Evolutionary conservation across 2,888 invertebrate genomes (phyloP).

Genomic region (Eupithecia centaureata): DNA sequence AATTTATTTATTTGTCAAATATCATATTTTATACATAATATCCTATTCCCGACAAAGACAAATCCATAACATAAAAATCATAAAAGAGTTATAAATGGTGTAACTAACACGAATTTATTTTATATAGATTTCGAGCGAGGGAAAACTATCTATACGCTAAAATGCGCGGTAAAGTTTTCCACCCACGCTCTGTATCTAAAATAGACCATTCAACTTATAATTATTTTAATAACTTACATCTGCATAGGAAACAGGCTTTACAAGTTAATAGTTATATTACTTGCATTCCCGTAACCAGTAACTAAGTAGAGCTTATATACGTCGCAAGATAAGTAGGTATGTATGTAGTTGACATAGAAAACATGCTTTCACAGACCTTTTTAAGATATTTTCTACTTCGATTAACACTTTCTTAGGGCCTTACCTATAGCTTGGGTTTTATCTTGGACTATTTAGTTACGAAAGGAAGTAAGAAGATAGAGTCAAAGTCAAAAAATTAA

Average conservation of each 20-base stretch:
- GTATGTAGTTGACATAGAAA: not conserved
- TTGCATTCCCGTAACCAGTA: conserved; percentile 3
- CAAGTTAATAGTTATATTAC: not conserved
- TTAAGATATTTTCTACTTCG: not conserved
- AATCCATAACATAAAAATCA: no score
- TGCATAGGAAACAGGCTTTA: conserved; percentile 2
- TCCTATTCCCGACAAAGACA: no score
- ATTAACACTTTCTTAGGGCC: not conserved
- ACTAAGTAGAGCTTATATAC: not conserved
- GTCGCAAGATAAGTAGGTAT: not conserved
- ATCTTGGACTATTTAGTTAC: not conserved
- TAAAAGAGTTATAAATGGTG: no score
- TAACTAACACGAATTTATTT: no score
- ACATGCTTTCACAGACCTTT: not conserved
- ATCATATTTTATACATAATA: no score
- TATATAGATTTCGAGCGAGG: no score
- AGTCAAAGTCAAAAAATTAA: not conserved
- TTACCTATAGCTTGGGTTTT: not conserved
- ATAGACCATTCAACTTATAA: not conserved
- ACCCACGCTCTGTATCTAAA: not conserved
- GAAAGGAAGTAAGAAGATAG: not conserved
- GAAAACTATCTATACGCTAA: no score
- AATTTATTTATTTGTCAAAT: no score
- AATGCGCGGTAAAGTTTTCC: not conserved
- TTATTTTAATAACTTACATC: conserved; percentile 5